Evolutionary conservation across 2,797 vertebrate genomes (phyloP), one percentile per base, ranked within the genome.

Genomic region (Sciaenops ocellatus): DNA sequence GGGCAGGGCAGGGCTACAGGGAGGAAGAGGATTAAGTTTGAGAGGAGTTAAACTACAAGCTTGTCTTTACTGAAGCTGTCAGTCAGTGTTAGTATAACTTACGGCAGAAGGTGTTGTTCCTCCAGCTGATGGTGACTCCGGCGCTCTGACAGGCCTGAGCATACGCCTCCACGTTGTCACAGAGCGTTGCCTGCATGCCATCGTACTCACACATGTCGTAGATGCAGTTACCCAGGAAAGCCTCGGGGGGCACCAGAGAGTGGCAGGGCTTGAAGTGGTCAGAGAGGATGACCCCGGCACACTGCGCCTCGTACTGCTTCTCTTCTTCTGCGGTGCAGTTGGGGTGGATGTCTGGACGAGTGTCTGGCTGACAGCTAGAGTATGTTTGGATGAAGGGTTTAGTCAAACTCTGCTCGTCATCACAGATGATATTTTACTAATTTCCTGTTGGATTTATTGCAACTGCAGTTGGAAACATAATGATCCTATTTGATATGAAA

Each of bases 181-280:
- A 96, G 34, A 96, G 93, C 0, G 92, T 96, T 0, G 88, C 79
- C 82, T 87, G 74, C 96, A 96, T 96, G 82, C 96, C 96, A 7
- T 94, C 9, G 7, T 96, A 96, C 84, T 96, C 95, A 48, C 96
- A 96, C 94, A 96, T 93, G 90, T 96, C 96, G 2, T 94, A 96
- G 22, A 96, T 15, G 66, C 93, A 94, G 91, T 92, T 95, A 20
- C 73, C 78, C 30, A 94, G 78, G 71, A 95, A 95, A 5, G 88
- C 87, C 5, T 87, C 38, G 0, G 91, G 90, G 41, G 90, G 83
- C 28, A 95, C 87, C 18, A 82, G 13, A 10, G 87, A 1, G 34
- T 96, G 95, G 75, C 97, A 97, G 20, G 84, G 76, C 42, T 85
- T 85, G 85, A 97, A 97, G 67, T 28, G 79, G 2, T 95, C 90